Evolutionary conservation across 1,140 invertebrate genomes (phyloP).

Genomic region (Zaprionus lachaisei): DNA sequence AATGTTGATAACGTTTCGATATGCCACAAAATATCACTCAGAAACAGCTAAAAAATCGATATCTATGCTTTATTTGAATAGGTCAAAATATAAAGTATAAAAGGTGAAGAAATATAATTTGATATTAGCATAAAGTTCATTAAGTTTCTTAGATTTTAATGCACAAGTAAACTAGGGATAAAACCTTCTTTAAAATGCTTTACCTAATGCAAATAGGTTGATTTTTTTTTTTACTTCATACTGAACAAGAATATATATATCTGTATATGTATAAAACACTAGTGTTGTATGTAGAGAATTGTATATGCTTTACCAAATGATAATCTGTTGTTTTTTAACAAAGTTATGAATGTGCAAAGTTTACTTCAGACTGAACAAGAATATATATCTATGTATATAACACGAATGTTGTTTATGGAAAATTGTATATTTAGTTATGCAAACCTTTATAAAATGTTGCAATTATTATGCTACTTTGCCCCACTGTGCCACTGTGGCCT

Average conservation of each 20-base stretch:
- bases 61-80: no score
- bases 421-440: no score
- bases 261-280: no score
- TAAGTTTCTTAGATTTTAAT: background rate
- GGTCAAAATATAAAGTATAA: background rate
- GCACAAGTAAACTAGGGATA: background rate
- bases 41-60: background rate
- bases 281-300: no score
- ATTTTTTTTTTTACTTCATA: background rate
- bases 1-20: no score
- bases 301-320: background rate
- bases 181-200: background rate
- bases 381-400: no score
- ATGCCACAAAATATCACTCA: background rate
- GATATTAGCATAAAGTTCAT: background rate
- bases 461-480: background rate
- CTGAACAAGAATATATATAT: no score
- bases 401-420: no score
- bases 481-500: conserved; percentile 19
- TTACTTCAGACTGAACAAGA: no score
- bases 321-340: background rate
- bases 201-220: background rate
- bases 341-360: background rate
- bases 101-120: background rate
- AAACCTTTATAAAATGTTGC: no score